Evolutionary conservation across 1,140 invertebrate genomes (phyloP), one percentile per base, ranked within the genome.

Genomic region (Lasioglossum baleicum): DNA sequence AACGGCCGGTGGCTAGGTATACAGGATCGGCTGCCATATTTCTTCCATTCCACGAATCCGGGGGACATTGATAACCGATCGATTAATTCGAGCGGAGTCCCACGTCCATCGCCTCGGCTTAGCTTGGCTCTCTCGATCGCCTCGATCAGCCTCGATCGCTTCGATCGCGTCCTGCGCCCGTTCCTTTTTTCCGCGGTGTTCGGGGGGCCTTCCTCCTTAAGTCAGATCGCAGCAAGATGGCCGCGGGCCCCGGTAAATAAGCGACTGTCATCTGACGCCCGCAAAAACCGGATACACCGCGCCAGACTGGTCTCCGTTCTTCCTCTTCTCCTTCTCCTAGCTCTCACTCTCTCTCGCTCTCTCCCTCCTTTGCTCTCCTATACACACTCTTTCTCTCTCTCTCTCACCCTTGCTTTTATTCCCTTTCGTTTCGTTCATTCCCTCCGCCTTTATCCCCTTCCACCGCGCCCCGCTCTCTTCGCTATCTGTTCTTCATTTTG

Each of bases 191-290:
- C 68, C 67, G 67, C 66, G 75, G 75, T 69, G 51, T 61, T 75
- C 56, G 67, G 73, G 84, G 84, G 84, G 85, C 84, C 82, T 86
- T 84, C 84, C 91, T 91, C 87, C 91, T 92, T 90, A 90, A 92
- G 90, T 90, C 91, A 86, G 90, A 92, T 90, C 86, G 85, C 85
- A 88, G 85, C 92, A 93, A 93, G 90, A 92, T 92, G 91, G 91
- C 91, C 88, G 91, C 88, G 88, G 61, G 26, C 87, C 87, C 87
- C 90, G 90, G 91, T 92, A 92, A 93, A 92, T 92, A 93, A 92
- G 89, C 90, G 90, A 92, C 91, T 93, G 91, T 92, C 91, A 93
- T 93, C 90, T 92, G 91, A 92, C 90, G 89, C 91, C 88, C 88
- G 90, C 90, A 93, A 92, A 93, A 93, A 92, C 88, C 88, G 89